These are phyloP conservation scores for Hoplias malabaricus DNA, from an alignment of 2,113 vertebrate species.

Conservation along the genomic window DNA sequence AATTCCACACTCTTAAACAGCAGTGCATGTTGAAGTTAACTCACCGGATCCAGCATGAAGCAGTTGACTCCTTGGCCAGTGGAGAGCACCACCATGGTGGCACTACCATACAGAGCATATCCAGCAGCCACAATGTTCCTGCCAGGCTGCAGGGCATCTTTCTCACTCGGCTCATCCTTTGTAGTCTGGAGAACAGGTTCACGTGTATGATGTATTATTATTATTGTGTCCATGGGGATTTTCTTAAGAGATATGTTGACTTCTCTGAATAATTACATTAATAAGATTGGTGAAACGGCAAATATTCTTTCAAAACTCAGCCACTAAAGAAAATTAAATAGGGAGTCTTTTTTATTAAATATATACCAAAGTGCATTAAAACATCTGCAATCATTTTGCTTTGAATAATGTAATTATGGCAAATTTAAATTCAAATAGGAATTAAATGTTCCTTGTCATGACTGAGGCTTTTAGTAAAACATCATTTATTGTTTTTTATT, in stretches of 20 bases:
- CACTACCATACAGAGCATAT: conserved; percentile 94
- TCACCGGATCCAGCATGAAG: conserved; percentile 97
- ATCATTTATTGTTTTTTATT: too few species aligned
- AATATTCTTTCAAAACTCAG: too few species aligned
- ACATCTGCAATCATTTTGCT: too few species aligned
- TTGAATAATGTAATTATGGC: too few species aligned
- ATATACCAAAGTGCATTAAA: too few species aligned
- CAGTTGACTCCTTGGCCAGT: conserved; percentile 89
- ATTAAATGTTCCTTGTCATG: too few species aligned
- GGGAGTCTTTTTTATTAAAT: too few species aligned
- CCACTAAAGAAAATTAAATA: too few species aligned
- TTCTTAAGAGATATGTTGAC: neutral
- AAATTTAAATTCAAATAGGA: too few species aligned
- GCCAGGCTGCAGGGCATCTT: conserved; percentile 88
- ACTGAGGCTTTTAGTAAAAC: too few species aligned
- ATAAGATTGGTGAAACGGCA: too few species aligned
- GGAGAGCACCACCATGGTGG: conserved; percentile 94
- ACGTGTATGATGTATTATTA: neutral
- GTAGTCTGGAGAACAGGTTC: conserved; percentile 67
- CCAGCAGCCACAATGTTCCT: conserved; percentile 91
- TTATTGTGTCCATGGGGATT: neutral
- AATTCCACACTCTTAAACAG: neutral
- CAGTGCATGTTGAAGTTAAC: conserved; percentile 39
- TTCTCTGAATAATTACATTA: too few species aligned
- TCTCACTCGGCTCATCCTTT: conserved; percentile 77